phyloP scores from a whole-genome alignment of 2,113 vertebrate genomes.

The Scomber japonicus region DNA sequence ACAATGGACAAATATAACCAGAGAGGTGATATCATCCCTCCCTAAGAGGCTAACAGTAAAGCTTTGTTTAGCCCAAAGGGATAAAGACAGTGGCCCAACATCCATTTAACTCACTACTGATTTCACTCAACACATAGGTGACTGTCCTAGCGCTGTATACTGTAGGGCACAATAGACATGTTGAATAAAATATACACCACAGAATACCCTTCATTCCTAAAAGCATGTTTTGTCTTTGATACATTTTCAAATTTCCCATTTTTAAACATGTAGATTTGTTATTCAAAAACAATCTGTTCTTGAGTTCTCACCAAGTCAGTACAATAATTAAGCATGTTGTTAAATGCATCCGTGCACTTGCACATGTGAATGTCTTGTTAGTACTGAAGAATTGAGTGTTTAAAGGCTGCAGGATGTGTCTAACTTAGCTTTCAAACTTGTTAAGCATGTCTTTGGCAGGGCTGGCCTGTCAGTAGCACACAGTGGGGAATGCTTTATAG shows the following conservation, averaged over 20 bases:
- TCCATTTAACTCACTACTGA: too few relatives aligned
- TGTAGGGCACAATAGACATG: too few relatives aligned
- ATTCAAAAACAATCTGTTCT: not conserved
- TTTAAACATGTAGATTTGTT: not conserved
- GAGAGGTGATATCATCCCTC: constrained; percentile 23
- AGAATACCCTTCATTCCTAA: not conserved
- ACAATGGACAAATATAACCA: not conserved
- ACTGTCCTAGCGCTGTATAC: too few relatives aligned
- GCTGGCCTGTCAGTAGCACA: constrained; percentile 46
- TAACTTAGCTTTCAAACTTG: constrained; percentile 36
- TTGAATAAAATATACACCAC: too few relatives aligned
- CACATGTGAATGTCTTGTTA: not conserved
- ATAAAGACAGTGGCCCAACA: constrained; percentile 23
- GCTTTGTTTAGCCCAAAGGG: constrained; percentile 34
- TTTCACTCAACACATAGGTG: too few relatives aligned
- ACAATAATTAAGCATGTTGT: not conserved
- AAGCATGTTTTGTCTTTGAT: not conserved
- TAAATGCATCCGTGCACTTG: not conserved
- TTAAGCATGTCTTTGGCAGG: constrained; percentile 47
- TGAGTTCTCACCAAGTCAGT: not conserved
- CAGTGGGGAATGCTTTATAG: constrained; percentile 79
- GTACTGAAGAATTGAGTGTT: constrained; percentile 1
- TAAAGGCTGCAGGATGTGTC: constrained; percentile 22
- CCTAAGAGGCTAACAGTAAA: constrained; percentile 47
- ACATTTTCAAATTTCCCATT: not conserved